Conservation (phyloP, 2,113 vertebrate genomes). For the Gadus macrocephalus region DNA sequence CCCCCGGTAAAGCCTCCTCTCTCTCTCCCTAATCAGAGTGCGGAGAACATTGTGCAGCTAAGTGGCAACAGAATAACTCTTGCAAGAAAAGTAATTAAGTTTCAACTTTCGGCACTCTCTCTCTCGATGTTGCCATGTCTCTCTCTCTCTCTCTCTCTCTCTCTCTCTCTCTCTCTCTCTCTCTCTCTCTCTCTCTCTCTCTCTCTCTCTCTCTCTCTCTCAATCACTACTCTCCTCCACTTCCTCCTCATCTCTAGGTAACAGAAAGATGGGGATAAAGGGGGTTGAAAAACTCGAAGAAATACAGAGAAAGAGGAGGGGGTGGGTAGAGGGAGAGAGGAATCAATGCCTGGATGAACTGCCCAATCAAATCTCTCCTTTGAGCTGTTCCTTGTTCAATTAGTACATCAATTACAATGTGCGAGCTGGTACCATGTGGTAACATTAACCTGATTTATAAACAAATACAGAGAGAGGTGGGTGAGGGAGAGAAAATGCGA, state of each 20-base stretch:
- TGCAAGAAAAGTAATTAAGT: constrained; percentile 45
- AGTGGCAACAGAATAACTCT: constrained; percentile 22
- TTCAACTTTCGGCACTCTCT: constrained; percentile 26
- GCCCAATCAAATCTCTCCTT: constrained; percentile 19
- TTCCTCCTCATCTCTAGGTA: neutral
- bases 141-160: constrained; percentile 14
- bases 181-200: neutral
- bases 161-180: neutral
- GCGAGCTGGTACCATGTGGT: constrained; percentile 17
- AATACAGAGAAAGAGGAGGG: constrained; percentile 10
- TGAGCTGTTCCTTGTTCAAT: constrained; percentile 25
- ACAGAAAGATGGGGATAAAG: neutral
- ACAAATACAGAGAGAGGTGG: too few relatives aligned
- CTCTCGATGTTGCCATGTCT: constrained; percentile 4
- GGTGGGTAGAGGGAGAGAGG: too few relatives aligned
- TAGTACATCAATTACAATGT: constrained; percentile 28
- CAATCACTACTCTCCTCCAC: neutral
- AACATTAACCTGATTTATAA: neutral
- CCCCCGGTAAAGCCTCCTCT: constrained; percentile 23
- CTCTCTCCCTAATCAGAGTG: constrained; percentile 30
- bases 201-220: neutral
- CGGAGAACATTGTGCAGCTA: constrained; percentile 23
- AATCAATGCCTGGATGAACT: constrained; percentile 27
- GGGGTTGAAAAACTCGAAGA: constrained; percentile 26
- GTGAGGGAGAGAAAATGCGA: neutral